phyloP scores from a whole-genome alignment of 2,113 vertebrate genomes.

The Leptocoma aspasia region DNA sequence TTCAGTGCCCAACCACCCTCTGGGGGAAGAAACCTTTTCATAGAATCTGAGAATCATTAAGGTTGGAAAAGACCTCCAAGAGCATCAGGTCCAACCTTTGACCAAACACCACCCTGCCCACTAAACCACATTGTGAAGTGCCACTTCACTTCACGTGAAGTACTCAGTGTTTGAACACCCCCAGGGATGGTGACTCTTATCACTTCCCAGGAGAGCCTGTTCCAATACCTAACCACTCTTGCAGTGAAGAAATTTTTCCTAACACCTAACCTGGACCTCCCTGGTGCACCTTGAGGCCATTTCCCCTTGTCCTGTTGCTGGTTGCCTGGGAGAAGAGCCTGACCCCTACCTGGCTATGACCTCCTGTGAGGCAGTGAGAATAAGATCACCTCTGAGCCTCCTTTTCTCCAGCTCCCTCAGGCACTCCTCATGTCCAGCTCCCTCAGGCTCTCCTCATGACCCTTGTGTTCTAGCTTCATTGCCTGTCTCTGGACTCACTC shows the following conservation, averaged over 20 bases:
- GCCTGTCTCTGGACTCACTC: neutral
- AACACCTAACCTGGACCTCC: neutral
- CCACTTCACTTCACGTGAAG: no score
- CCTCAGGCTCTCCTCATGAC: neutral
- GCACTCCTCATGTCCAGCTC: neutral
- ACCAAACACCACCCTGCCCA: neutral
- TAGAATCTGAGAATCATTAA: neutral
- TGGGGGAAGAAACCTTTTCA: neutral
- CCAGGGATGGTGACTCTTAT: neutral
- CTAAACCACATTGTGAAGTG: neutral
- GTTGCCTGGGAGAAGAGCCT: neutral
- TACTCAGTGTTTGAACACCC: neutral
- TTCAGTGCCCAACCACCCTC: neutral
- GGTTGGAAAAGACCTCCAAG: neutral
- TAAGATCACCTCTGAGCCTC: accelerated
- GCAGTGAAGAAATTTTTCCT: neutral
- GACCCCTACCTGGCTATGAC: neutral
- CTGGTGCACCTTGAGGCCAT: neutral
- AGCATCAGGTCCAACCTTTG: neutral
- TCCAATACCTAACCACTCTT: neutral
- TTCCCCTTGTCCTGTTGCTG: neutral
- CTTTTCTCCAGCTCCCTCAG: neutral
- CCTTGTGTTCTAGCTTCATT: neutral
- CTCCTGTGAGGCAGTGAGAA: neutral
- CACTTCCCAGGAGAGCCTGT: neutral